These are phyloP conservation scores for Penaeus japonicus DNA, from an alignment of 1,140 invertebrate species.

Conservation along the genomic window DNA sequence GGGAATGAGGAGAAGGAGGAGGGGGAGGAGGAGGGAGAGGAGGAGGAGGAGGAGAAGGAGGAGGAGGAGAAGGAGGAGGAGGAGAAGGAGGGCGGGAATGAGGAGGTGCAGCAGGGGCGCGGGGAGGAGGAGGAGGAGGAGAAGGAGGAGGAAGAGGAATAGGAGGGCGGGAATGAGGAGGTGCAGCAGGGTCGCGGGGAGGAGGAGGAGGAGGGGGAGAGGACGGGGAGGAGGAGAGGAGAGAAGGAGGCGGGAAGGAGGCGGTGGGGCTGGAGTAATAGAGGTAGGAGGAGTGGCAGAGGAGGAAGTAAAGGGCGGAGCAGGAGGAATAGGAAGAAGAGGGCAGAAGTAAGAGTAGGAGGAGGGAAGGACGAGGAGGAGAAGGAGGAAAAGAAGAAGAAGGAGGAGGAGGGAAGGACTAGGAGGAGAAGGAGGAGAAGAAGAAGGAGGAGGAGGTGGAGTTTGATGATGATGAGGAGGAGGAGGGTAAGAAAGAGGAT, in stretches of 20 bases:
- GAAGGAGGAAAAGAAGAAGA: not conserved
- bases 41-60: not conserved
- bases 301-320: not conserved
- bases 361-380: not conserved
- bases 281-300: not conserved
- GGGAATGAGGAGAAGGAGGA: not conserved
- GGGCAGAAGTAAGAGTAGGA: not conserved
- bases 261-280: not conserved
- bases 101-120: too few relatives aligned
- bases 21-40: not conserved
- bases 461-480: too few relatives aligned
- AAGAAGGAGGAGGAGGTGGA: not conserved
- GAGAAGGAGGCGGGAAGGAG: not conserved
- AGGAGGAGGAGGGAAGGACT: not conserved
- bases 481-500: too few relatives aligned
- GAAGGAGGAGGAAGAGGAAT: too few relatives aligned
- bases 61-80: not conserved
- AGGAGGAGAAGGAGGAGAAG: not conserved
- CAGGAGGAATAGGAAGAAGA: not conserved
- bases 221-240: not conserved
- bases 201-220: not conserved
- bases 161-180: too few relatives aligned
- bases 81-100: not conserved
- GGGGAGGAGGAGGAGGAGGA: too few relatives aligned
- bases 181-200: not conserved